Evolutionary conservation across 2,888 invertebrate genomes (phyloP).

Genomic region (Hecatera dysodea): DNA sequence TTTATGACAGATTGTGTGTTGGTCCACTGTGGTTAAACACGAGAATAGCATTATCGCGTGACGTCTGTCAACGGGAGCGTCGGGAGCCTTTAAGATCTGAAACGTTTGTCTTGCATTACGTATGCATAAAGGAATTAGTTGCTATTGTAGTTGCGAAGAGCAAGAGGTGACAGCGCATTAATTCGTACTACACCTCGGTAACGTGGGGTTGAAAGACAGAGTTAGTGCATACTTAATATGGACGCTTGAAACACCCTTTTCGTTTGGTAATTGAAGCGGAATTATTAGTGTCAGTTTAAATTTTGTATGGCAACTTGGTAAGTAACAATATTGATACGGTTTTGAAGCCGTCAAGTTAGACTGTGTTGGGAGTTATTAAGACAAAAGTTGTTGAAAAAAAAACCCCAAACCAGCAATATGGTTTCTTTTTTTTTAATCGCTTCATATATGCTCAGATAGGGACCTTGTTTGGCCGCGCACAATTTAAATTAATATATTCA

Average conservation of each 20-base stretch:
- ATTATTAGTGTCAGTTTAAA: slow-evolving; percentile 20
- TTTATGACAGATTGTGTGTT: too few species aligned
- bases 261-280: not conserved
- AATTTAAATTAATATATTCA: too few species aligned
- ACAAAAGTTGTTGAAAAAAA: too few species aligned
- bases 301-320: slow-evolving; percentile 3
- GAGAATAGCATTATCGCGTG: not conserved
- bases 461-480: too few species aligned
- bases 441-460: too few species aligned
- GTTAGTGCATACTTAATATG: slow-evolving; percentile 25
- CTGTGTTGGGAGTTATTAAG: not conserved
- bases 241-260: not conserved
- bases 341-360: too few species aligned
- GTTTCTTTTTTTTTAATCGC: too few species aligned
- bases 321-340: not conserved
- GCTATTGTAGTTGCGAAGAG: slow-evolving; percentile 35
- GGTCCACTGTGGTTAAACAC: too few species aligned
- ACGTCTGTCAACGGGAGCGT: not conserved
- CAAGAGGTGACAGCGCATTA: slow-evolving; percentile 37
- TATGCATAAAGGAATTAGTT: slow-evolving; percentile 39
- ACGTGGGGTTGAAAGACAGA: not conserved
- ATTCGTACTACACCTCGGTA: not conserved
- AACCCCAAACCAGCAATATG: too few species aligned
- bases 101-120: slow-evolving; percentile 28
- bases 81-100: not conserved